Evolutionary conservation across 2,888 invertebrate genomes (phyloP).

Genomic region (Oscheius onirici): DNA sequence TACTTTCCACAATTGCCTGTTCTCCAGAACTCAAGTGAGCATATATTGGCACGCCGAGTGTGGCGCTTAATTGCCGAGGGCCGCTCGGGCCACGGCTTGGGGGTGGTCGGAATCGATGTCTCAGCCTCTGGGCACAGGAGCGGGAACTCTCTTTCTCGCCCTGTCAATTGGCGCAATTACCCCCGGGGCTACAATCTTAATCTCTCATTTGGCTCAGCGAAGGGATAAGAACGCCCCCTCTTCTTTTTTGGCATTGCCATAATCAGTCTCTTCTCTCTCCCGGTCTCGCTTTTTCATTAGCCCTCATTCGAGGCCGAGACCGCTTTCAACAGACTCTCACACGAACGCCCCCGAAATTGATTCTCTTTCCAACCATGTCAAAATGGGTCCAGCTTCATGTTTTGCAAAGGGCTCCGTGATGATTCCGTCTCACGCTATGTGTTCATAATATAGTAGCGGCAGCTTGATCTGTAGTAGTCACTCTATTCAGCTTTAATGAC

Average conservation of each 20-base stretch:
- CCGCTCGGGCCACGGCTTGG: background rate
- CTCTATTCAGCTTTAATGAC: too few species aligned
- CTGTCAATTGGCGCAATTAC: constrained; percentile 1
- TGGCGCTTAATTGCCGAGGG: constrained; percentile 29
- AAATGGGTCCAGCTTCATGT: too few species aligned
- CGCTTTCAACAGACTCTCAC: background rate
- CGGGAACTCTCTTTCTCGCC: background rate
- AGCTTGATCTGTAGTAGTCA: too few species aligned
- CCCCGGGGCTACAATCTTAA: constrained; percentile 2
- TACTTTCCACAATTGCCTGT: too few species aligned
- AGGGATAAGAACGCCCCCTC: background rate
- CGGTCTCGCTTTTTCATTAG: constrained; percentile 16
- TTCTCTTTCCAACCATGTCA: too few species aligned
- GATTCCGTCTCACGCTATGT: too few species aligned
- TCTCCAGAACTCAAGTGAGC: constrained; percentile 2
- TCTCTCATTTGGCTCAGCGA: background rate
- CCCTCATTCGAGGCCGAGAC: background rate
- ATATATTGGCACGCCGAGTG: constrained; percentile 25
- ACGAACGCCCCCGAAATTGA: background rate
- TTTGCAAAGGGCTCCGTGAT: too few species aligned
- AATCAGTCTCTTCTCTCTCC: background rate
- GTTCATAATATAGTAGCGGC: too few species aligned
- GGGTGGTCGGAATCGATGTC: constrained; percentile 15
- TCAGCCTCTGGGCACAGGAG: background rate
- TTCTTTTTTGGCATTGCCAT: constrained; percentile 6